Conservation (phyloP, 2,113 vertebrate species). For the Passer domesticus region DNA sequence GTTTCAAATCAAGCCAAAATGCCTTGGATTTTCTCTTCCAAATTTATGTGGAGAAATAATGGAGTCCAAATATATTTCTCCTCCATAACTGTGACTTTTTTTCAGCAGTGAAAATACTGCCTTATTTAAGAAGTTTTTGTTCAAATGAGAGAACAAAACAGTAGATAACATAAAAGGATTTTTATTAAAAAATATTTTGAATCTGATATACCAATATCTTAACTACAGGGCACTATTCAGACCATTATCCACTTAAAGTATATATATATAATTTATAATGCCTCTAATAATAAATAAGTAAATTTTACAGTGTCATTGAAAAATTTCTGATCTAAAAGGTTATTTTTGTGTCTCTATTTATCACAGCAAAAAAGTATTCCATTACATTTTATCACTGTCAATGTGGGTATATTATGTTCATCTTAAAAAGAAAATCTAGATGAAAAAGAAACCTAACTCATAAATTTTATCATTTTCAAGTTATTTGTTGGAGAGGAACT, state of each 20-base stretch:
- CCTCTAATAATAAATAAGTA: conserved; percentile 1
- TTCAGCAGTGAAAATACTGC: not conserved
- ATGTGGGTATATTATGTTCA: not conserved
- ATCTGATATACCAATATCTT: not conserved
- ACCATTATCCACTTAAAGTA: not conserved
- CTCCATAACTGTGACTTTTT: not conserved
- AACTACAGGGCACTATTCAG: not conserved
- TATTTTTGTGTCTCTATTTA: not conserved
- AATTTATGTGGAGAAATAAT: not conserved
- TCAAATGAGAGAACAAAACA: not conserved
- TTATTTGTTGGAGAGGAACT: not conserved
- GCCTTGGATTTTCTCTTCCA: not conserved
- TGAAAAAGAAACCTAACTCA: not conserved
- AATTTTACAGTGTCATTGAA: not conserved
- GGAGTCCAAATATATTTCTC: not conserved
- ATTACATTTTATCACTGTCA: conserved; percentile 34
- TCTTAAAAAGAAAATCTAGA: not conserved
- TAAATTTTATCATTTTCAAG: not conserved
- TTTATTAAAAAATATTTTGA: not conserved
- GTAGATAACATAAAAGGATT: not conserved
- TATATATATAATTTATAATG: not conserved
- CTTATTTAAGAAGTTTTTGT: not conserved
- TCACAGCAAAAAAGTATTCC: conserved; percentile 1
- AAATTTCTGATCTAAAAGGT: not conserved
- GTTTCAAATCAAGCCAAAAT: not conserved